Evolutionary conservation across 2,888 invertebrate genomes (phyloP), one percentile per base, ranked within the genome.

Genomic region (Acleris holmiana): DNA sequence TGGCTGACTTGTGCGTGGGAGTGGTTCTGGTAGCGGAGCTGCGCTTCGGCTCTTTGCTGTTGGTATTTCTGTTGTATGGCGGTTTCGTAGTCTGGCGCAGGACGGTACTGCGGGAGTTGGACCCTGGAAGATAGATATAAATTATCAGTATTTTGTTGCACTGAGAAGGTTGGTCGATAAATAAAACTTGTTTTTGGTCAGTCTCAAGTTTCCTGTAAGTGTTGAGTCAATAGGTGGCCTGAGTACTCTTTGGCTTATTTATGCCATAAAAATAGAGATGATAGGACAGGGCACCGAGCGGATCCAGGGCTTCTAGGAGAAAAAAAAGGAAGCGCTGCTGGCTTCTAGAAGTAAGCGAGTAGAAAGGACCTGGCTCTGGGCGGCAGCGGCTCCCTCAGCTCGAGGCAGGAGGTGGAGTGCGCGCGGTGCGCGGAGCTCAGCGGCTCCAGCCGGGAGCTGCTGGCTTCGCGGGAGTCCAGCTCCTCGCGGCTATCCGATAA

Each of bases 41-140:
- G 85, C 0, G 89, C 86, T 51, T 91, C 88, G 0, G 88, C 76
- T 8, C 89, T 68, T 44, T 89, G 89, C 46, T 92, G 94, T 54
- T 94, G 93, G 85, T 96, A 96, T 82, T 97, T 97, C 76, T 97
- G 96, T 81, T 97, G 97, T 67, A 99, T 94, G 15, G 98, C 98
- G 0, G 98, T 97, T 81, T 98, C 98, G 85, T 99, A 99, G 88
- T 98, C 98, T 0, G 99, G 99, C 1, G 98, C 98, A 0, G 97
- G 97, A 2, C 98, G 94, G 83, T 97, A 97, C 0, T 96, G 95
- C 0, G 97, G 97, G n/a, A 97, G 84, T 69, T 97, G 93, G 17
- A 96, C 95, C 76, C 97, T 95, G 73, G 91, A 87, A 76, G 93
- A n/a, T 19, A 44, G 7, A 47, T 15, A 15, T 0, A 29, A 8